Base-by-base conservation (phyloP, 2,888 invertebrate genomes). In the Machimus rusticus region DNA sequence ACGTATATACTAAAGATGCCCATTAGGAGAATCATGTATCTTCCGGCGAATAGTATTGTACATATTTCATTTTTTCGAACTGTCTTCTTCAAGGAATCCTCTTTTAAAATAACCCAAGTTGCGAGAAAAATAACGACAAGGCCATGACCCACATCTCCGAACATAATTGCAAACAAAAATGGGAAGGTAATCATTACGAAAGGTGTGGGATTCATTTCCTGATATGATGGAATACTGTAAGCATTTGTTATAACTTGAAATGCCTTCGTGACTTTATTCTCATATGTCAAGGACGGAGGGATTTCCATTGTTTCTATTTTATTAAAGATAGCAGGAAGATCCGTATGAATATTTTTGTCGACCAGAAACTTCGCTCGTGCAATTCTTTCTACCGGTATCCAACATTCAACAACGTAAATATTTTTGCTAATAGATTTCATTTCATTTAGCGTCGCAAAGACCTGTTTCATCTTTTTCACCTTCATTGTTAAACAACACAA, bases 1-100 rank as follows among this genome's bases (percentile, higher is more conserved):
- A 99, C 98, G 93, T 99, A 99, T 93, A 99, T 96, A 0, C 99
- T 99, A 93, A 99, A 99, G 12, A 97, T 88, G 0, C 99, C 99
- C 99, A 99, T 99, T 82, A 99, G 94, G 3, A 99, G 94, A 55
- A 99, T 96, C 88, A 99, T 97, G 93, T 99, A 99, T 84, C 99
- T 96, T 1, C 99, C 99, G 89, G 97, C 97, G 93, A 99, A 99
- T 93, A 99, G 97, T 89, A 98, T 99, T 91, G 96, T 97, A 96
- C 98, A 98, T 89, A 99, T 99, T 96, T 98, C 97, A 92, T 16
- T 94, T 93, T 89, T 94, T 95, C 90, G 94, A 23, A 23, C 66
- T 4, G 8, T 19, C 8, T 3, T 23, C 66, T 66, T 66, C 12
- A 66, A 9, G 2, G 23, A 28, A 6, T 66, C 19, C 2, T 66